Percentiles rank a stretch among this genome's conserved stretches.
phyloP scores from a whole-genome alignment of 2,113 vertebrate genomes.

The Dolichallabes microphthalmus region DNA sequence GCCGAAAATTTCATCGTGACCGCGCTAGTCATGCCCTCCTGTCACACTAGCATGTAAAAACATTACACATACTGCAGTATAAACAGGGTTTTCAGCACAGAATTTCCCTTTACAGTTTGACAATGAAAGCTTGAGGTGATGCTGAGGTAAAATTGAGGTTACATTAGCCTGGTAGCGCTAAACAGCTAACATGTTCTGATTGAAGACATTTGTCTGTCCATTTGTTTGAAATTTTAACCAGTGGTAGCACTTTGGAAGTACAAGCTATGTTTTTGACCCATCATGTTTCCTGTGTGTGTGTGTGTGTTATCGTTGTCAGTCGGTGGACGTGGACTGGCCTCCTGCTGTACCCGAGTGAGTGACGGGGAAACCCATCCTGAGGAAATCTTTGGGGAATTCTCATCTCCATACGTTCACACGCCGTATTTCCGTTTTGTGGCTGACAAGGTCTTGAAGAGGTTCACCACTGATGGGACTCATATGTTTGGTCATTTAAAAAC shows the following conservation, averaged over 20 bases:
- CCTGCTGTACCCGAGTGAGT: slow-evolving; percentile 81
- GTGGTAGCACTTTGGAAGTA: neutral
- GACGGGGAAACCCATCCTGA: neutral
- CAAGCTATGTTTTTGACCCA: neutral
- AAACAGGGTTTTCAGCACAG: too few relatives aligned
- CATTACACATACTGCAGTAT: too few relatives aligned
- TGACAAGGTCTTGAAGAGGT: neutral
- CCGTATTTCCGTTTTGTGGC: neutral
- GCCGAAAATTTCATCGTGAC: neutral
- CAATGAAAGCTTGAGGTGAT: neutral
- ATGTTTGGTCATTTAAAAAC: neutral
- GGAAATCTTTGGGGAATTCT: neutral
- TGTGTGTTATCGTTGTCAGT: slow-evolving; percentile 68
- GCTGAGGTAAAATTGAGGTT: neutral
- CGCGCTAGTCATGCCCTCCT: neutral
- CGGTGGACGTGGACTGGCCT: slow-evolving; percentile 97
- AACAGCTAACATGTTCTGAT: too few relatives aligned
- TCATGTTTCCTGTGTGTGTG: neutral
- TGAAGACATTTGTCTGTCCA: neutral
- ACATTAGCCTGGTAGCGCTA: neutral
- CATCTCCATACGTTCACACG: neutral
- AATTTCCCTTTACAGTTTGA: neutral
- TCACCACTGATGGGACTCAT: neutral
- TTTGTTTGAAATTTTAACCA: neutral
- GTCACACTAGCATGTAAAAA: too few relatives aligned